These are phyloP conservation scores for Aspidiotus rigidus DNA, from an alignment of 2,888 invertebrate species.

Conservation along the genomic window DNA sequence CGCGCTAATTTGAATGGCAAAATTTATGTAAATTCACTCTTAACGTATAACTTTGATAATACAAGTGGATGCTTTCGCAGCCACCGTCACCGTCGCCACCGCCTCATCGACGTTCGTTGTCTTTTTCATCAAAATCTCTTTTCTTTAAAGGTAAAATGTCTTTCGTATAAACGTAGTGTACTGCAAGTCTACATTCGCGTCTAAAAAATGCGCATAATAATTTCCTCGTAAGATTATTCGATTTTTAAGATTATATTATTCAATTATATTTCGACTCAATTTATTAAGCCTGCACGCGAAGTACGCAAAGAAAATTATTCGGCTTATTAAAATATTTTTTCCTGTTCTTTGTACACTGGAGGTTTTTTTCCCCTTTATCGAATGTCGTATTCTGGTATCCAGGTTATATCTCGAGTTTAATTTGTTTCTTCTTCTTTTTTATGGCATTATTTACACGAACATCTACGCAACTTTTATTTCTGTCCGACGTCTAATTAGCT, in stretches of 20 bases:
- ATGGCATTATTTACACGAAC: no score
- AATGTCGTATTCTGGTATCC: no score
- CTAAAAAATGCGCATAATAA: constrained; percentile 1
- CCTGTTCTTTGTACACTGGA: background rate
- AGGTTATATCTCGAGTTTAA: no score
- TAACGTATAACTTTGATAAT: constrained; percentile 3
- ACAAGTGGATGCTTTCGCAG: background rate
- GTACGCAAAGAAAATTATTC: constrained; percentile 2
- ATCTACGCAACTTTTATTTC: no score
- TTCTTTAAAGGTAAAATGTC: no score
- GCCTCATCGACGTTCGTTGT: background rate
- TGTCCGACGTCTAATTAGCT: no score
- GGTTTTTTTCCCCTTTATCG: no score
- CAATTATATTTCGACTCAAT: background rate
- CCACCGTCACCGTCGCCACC: no score
- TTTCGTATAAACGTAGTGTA: background rate
- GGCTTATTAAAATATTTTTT: constrained; percentile 2
- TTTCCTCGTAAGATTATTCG: background rate
- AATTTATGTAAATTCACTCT: constrained; percentile 28
- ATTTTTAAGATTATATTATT: background rate
- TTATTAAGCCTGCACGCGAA: background rate
- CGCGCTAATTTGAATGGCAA: constrained; percentile 29
- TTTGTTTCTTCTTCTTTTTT: no score
- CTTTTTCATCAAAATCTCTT: constrained; percentile 1
- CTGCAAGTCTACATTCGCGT: background rate